Conservation (phyloP, 2,113 vertebrate genomes). For the Nycticebus coucang region DNA sequence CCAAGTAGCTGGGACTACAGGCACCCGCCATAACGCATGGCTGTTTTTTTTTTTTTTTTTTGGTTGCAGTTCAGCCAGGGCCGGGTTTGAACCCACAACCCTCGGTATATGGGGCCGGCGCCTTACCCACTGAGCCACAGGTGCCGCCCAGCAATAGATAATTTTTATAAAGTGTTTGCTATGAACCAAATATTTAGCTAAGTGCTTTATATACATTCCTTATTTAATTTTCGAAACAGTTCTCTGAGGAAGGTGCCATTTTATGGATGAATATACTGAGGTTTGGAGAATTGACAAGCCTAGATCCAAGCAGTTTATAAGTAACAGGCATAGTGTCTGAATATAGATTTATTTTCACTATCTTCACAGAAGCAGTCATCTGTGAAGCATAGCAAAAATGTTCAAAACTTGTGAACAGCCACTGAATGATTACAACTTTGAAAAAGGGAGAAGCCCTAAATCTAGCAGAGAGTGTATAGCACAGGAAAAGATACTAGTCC, state of each 20-base stretch:
- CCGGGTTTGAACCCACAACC: too few species aligned
- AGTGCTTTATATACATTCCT: background rate
- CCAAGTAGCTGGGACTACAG: too few species aligned
- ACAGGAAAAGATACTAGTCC: background rate
- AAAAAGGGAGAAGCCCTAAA: background rate
- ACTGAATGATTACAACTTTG: background rate
- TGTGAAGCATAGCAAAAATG: background rate
- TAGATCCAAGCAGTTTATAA: background rate
- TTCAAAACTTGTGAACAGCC: background rate
- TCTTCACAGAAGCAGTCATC: background rate
- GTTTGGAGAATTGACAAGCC: background rate
- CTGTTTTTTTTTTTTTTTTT: too few species aligned
- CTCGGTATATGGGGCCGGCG: too few species aligned
- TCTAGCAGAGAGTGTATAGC: background rate
- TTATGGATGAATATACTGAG: conserved; percentile 16
- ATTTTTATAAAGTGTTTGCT: background rate
- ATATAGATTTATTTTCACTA: background rate
- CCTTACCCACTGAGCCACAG: too few species aligned
- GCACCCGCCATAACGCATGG: too few species aligned
- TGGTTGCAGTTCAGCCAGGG: too few species aligned
- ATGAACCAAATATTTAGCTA: background rate
- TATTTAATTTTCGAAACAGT: background rate
- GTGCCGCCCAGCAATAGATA: background rate
- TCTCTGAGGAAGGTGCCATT: background rate
- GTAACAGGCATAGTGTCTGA: background rate